These are phyloP conservation scores for Gopherus flavomarginatus DNA, from an alignment of 2,113 vertebrate species.

Conservation along the genomic window DNA sequence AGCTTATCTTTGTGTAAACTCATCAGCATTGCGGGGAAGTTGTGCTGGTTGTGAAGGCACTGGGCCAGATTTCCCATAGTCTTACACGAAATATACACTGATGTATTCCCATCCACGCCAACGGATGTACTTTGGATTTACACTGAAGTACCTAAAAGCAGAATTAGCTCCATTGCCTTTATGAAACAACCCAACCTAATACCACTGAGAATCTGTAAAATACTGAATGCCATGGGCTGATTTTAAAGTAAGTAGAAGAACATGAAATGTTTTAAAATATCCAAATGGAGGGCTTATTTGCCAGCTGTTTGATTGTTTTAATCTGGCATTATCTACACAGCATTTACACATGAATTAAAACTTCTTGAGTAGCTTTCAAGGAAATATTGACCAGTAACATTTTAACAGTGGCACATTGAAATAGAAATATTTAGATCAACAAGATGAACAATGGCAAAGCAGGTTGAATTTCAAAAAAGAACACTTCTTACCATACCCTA, in stretches of 20 bases:
- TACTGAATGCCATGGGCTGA: neutral
- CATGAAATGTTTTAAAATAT: slow-evolving; percentile 36
- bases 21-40: neutral
- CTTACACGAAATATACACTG: neutral
- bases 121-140: neutral
- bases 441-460: slow-evolving; percentile 11
- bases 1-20: neutral
- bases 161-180: neutral
- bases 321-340: slow-evolving; percentile 74
- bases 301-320: slow-evolving; percentile 72
- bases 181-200: neutral
- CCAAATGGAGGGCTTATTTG: slow-evolving; percentile 36
- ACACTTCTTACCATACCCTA: neutral
- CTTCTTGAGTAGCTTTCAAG: slow-evolving; percentile 85
- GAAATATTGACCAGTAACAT: slow-evolving; percentile 87
- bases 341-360: slow-evolving; percentile 85
- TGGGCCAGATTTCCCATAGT: neutral
- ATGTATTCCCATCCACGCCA: neutral
- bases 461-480: slow-evolving; percentile 35
- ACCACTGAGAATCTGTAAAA: neutral
- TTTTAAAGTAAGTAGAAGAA: slow-evolving; percentile 35
- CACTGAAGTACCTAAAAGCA: neutral
- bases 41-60: neutral
- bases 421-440: slow-evolving; percentile 71
- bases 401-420: slow-evolving; percentile 87